Base-by-base conservation (phyloP, 2,797 vertebrate species). In the Xiphophorus birchmanni region DNA sequence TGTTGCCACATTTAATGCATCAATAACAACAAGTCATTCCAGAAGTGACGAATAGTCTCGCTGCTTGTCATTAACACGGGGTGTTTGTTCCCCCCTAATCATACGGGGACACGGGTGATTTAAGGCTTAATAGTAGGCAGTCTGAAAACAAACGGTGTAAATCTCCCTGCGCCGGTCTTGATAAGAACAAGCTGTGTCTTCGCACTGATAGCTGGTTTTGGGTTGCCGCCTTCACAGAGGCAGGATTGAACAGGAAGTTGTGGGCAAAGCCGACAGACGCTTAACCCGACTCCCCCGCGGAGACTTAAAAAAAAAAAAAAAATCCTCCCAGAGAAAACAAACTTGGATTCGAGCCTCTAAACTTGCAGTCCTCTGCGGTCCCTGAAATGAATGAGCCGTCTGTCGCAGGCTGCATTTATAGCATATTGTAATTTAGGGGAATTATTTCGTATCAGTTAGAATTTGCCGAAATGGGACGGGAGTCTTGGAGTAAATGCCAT, bases 31-130 rank as follows among this genome's bases (percentile, higher is more conserved):
- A 75, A 92, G 84, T 90, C 80, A 83, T 75, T 7, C 58, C 79
- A 37, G 56, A 84, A 91, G 84, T 79, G 63, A 73, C 86, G 69
- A 87, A 84, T 80, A 74, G 82, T 74, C 79, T 82, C 80, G 77
- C 84, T 88, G 84, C 86, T 88, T 80, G 82, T 92, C 90, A 93
- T 93, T 80, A 93, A 83, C 84, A 90, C 82, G 76, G 86, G 84
- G 75, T 52, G 76, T 80, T 87, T 89, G 79, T 79, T 86, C 63
- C 37, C 42, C 65, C 73, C 77, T 84, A 82, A 88, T 86, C 83
- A 79, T 63, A 77, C 80, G 74, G 84, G 81, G 87, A 10, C 83
- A 84, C 0, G 44, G 48, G 40, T 90, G 83, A 91, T 90, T 92
- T 89, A 86, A 84, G 50, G 56, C 81, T 6, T 80, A 88, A 87